Evolutionary conservation across 2,888 invertebrate species (phyloP), one percentile per base, ranked within the genome.

Genomic region (Drosophila colorata): DNA sequence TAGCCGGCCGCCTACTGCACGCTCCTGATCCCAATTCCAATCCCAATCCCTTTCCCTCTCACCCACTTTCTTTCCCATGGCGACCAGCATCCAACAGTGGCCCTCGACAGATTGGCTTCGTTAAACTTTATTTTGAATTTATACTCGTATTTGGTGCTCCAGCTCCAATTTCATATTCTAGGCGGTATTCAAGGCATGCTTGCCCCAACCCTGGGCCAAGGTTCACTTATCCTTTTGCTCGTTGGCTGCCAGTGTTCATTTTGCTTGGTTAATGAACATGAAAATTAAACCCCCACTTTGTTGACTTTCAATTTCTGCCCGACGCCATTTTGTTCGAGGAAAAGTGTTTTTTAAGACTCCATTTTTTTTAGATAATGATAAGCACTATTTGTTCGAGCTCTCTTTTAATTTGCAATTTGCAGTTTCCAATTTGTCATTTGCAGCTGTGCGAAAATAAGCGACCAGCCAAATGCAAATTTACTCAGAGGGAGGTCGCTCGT

Each of bases 241-340:
- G 56, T 80, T 78, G 61, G 65, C 49, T 37, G 47, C 49, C 66
- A 59, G 63, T 70, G 76, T 74, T 78, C 80, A 90, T 86, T 88
- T 81, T 74, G 82, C 75, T 73, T 86, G 89, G 74, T 90, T 89
- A 90, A 90, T 90, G 89, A 82, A 86, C 87, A 90, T 86, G 90
- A 90, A 90, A 90, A 90, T 90, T 88, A 83, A 90, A 82, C 69
- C 57, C 68, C 47, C 40, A 9, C 18, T 6, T 48, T 28, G 59
- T 46, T 48, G 55, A 35, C 56, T 59, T 57, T 35, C 33, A 25
- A 23, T 68, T 13, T 38, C 28, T 6, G 13, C 16, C 1, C 18
- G 20, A 14, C 58, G 65, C 87, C 85, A 83, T 80, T 80, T 78
- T 72, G 65, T 59, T 48, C 40, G 1, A 37, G 20, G 46, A 2